phyloP scores from a whole-genome alignment of 2,113 vertebrate genomes.

The Alectura lathami region DNA sequence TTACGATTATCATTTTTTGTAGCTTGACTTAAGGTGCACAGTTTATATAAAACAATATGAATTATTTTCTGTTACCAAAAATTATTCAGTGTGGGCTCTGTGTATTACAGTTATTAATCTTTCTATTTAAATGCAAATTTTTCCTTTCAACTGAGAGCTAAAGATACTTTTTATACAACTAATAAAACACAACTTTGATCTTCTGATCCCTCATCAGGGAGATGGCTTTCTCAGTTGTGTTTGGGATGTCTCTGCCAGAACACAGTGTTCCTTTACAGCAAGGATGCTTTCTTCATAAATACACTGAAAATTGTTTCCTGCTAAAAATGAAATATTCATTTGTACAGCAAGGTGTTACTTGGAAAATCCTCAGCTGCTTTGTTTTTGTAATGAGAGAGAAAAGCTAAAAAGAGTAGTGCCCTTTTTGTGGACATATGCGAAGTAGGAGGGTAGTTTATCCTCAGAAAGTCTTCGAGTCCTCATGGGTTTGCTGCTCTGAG shows the following conservation, averaged over 20 bases:
- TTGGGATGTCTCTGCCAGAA: slow-evolving; percentile 42
- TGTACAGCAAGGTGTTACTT: neutral
- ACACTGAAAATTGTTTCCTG: neutral
- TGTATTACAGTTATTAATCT: slow-evolving; percentile 80
- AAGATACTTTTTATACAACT: slow-evolving; percentile 72
- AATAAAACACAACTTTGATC: slow-evolving; percentile 78
- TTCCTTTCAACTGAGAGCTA: slow-evolving; percentile 73
- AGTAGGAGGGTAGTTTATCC: neutral
- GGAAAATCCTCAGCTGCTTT: neutral
- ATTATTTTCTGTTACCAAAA: slow-evolving; percentile 76
- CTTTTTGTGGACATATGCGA: neutral
- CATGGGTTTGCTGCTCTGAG: neutral
- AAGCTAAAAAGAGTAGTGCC: neutral
- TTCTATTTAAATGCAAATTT: slow-evolving; percentile 85
- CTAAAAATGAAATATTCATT: slow-evolving; percentile 20
- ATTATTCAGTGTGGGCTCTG: slow-evolving; percentile 72
- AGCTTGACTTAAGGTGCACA: slow-evolving; percentile 67
- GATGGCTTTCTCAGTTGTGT: slow-evolving; percentile 50
- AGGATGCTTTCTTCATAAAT: slow-evolving; percentile 19
- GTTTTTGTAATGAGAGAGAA: neutral
- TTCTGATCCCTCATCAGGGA: slow-evolving; percentile 59
- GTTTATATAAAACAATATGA: slow-evolving; percentile 75
- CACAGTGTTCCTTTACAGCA: slow-evolving; percentile 54
- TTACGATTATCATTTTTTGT: slow-evolving; percentile 63
- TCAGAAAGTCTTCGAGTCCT: neutral